These are phyloP conservation scores for Flabesymbios commensalis DNA, from an alignment of 2,888 invertebrate genomes.

Conservation along the genomic window DNA sequence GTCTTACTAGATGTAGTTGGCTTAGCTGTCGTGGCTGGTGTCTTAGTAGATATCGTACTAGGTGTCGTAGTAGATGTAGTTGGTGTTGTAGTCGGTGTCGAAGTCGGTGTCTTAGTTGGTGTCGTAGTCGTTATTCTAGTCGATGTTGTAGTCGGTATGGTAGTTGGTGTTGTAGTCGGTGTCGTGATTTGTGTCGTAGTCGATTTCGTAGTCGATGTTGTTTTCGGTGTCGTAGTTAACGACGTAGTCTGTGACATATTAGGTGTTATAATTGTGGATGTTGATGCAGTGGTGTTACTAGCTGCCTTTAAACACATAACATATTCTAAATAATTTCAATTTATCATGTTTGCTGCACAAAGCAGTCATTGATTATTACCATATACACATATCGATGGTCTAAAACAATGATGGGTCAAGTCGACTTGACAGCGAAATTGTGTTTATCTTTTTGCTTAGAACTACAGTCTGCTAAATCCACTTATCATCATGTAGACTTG, in stretches of 20 bases:
- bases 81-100: conserved; percentile 8
- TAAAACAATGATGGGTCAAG: too few relatives aligned
- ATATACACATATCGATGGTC: too few relatives aligned
- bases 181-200: neutral
- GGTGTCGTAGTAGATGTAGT: neutral
- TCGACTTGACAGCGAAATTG: too few relatives aligned
- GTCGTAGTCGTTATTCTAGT: conserved; percentile 9
- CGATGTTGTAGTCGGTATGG: conserved; percentile 9
- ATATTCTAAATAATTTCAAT: too few relatives aligned
- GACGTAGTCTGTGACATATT: neutral
- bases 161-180: conserved; percentile 1
- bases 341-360: too few relatives aligned
- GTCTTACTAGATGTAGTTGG: too few relatives aligned
- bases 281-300: conserved; percentile 1
- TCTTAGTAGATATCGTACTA: conserved; percentile 2
- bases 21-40: neutral
- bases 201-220: conserved; percentile 5
- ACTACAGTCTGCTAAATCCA: too few relatives aligned
- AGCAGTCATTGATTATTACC: too few relatives aligned
- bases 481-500: too few relatives aligned
- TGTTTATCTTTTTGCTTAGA: too few relatives aligned
- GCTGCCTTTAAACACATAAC: too few relatives aligned
- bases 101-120: conserved; percentile 6
- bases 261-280: neutral
- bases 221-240: neutral